Percentiles rank a stretch among this genome's conserved stretches.
phyloP scores from a whole-genome alignment of 2,888 invertebrate genomes.

The Drosophila merina region DNA sequence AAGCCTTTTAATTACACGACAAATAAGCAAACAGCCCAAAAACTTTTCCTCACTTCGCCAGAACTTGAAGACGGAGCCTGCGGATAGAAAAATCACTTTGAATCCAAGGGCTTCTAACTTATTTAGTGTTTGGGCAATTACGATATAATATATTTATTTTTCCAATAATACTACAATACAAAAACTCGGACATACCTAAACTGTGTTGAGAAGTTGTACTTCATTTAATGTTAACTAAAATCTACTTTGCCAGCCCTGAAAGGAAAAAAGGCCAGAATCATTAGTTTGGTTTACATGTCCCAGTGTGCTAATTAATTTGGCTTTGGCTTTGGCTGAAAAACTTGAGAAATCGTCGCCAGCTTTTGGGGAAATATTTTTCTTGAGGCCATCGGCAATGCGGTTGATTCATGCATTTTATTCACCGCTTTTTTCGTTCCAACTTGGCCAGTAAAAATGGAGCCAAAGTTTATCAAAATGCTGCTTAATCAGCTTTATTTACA shows the following conservation, averaged over 20 bases:
- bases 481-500: slow-evolving; percentile 75
- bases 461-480: slow-evolving; percentile 49
- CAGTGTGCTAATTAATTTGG: slow-evolving; percentile 61
- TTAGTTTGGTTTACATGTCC: slow-evolving; percentile 26
- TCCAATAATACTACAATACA: not conserved
- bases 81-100: slow-evolving; percentile 20
- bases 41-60: slow-evolving; percentile 51
- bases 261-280: slow-evolving; percentile 6
- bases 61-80: slow-evolving; percentile 40
- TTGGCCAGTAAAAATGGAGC: slow-evolving; percentile 20
- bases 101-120: slow-evolving; percentile 25
- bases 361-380: slow-evolving; percentile 56
- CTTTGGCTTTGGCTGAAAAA: slow-evolving; percentile 63
- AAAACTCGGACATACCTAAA: not conserved
- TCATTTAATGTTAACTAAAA: not conserved
- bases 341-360: slow-evolving; percentile 50
- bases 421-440: not conserved
- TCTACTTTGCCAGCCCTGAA: slow-evolving; percentile 27
- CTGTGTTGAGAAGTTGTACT: not conserved
- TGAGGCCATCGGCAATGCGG: slow-evolving; percentile 42
- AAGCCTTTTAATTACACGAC: slow-evolving; percentile 74
- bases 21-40: slow-evolving; percentile 72
- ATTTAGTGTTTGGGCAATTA: not conserved
- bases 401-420: slow-evolving; percentile 32
- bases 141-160: not conserved